Evolutionary conservation across 2,113 vertebrate genomes (phyloP).

Genomic region (Nansenia antarctica): DNA sequence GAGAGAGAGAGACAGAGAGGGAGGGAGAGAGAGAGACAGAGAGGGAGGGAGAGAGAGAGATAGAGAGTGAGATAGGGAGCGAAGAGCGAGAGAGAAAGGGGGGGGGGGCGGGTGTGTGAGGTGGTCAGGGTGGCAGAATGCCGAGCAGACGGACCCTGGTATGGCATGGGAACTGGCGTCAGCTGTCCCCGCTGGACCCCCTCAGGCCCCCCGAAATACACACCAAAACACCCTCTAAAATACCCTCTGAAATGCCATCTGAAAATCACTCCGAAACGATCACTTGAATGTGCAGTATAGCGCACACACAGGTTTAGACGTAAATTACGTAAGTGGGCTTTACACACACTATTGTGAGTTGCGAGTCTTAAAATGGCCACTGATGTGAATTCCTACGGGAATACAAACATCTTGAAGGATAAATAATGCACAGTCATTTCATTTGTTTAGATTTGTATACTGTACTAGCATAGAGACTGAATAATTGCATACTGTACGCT

Average conservation of each 20-base stretch:
- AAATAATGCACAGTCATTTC: too few relatives aligned
- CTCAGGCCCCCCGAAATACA: slow-evolving; percentile 61
- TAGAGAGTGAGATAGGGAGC: too few relatives aligned
- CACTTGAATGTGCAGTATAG: background rate
- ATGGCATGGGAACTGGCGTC: background rate
- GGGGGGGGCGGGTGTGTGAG: background rate
- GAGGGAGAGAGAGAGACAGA: background rate
- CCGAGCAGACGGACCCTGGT: background rate
- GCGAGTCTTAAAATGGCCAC: background rate
- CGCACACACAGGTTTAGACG: background rate
- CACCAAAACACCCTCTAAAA: slow-evolving; percentile 52
- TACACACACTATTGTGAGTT: background rate
- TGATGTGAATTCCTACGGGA: background rate
- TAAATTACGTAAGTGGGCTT: background rate
- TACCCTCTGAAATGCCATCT: background rate
- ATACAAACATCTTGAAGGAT: too few relatives aligned
- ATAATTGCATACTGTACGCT: too few relatives aligned
- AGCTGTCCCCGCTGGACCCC: slow-evolving; percentile 69
- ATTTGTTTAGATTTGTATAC: too few relatives aligned
- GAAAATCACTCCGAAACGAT: slow-evolving; percentile 6
- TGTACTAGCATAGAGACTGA: background rate
- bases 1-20: too few relatives aligned
- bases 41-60: too few relatives aligned
- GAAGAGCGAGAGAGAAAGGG: too few relatives aligned
- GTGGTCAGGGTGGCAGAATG: background rate